Base-by-base conservation (phyloP, 2,113 vertebrate genomes). In the Oostethus manadensis region DNA sequence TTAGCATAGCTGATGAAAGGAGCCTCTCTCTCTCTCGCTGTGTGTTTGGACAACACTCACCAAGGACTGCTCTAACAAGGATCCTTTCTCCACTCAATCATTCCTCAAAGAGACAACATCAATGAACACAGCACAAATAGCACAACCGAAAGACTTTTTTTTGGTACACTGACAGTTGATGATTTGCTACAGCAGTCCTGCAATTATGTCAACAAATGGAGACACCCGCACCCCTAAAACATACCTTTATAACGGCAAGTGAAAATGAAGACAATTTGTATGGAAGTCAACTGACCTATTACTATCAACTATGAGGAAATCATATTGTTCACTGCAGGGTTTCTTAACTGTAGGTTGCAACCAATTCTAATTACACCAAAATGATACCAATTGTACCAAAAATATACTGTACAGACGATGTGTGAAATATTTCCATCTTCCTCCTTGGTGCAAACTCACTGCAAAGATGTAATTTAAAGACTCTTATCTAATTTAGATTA, bases 1-100 rank as follows among this genome's bases (percentile, higher is more conserved):
- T 88, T 88, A 82, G 84, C 86, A 88, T 86, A 86, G 73, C 77
- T 73, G 79, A 88, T 88, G 86, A 88, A 88, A 84, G 77, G 75
- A 76, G 74, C 77, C 86, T 85, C 82, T 86, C 81, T 83, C 86
- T 85, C 82, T 86, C 81, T 83, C 75, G 71, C 68, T 62, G 75
- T 79, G 74, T 78, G 78, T 84, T 88, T 81, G 82, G 77, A 76
- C 40, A 66, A 62, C 67, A 76, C 63, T 72, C 51, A 49, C 74
- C 70, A 80, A 65, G 29, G 58, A 49, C 64, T 16, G 22, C 66
- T 65, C 61, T 73, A 53, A 84, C 84, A 86, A 76, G 82, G 70
- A 58, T 46, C 65, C 71, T 78, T 84, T 86, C 74, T 80, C 77
- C 78, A 54, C 77, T 71, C 68, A 2, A 76, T 80, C 68, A 63